Evolutionary conservation across 2,888 invertebrate species (phyloP).

Genomic region (Tenodera sinensis): DNA sequence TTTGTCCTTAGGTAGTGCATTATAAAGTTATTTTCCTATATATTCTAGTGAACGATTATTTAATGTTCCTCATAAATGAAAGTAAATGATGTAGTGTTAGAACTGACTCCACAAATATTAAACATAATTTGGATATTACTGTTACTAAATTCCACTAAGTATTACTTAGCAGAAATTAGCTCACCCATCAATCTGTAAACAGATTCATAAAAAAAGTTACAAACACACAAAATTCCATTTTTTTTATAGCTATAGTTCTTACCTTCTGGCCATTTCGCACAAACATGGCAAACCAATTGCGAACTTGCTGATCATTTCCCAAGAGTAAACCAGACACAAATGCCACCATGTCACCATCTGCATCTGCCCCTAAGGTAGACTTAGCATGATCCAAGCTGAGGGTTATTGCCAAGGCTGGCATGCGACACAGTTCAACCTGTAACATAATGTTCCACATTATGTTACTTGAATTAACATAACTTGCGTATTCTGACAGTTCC

Average conservation of each 20-base stretch:
- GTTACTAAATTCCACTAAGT: too few species aligned
- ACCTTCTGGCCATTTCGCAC: constrained; percentile 79
- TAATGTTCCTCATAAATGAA: too few species aligned
- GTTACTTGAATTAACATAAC: too few species aligned
- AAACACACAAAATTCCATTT: too few species aligned
- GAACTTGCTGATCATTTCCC: constrained; percentile 83
- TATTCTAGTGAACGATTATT: too few species aligned
- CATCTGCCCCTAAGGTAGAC: constrained; percentile 37
- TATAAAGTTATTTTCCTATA: too few species aligned
- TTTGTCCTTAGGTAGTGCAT: too few species aligned
- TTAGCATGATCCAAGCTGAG: constrained; percentile 62
- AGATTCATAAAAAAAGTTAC: too few species aligned
- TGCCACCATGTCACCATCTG: constrained; percentile 61
- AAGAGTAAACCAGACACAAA: constrained; percentile 86
- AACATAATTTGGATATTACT: too few species aligned
- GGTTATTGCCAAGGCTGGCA: constrained; percentile 84
- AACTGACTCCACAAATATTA: too few species aligned
- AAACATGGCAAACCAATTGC: constrained; percentile 91
- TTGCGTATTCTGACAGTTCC: too few species aligned
- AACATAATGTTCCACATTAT: not conserved
- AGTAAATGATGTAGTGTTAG: too few species aligned
- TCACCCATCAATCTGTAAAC: not conserved
- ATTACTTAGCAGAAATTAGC: not conserved
- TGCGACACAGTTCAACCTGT: constrained; percentile 73
- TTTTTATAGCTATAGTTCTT: not conserved